Conservation (phyloP, 2,797 vertebrate genomes). For the Chaetodon trifasciatus region DNA sequence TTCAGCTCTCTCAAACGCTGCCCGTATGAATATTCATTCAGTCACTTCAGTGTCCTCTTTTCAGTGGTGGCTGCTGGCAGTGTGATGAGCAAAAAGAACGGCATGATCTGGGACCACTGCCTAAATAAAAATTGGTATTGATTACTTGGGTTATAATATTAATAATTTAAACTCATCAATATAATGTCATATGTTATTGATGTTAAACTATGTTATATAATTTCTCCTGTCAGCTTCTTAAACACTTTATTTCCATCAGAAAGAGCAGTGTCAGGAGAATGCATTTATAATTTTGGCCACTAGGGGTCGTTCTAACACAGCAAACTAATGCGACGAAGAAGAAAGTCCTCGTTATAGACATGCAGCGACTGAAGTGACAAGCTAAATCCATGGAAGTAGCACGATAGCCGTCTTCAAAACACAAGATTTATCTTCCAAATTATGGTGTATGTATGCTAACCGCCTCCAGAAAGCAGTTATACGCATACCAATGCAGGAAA, state of each 20-base stretch:
- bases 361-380: not conserved
- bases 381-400: not conserved
- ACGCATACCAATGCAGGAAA: not conserved
- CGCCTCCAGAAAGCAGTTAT: not conserved
- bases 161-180: not conserved
- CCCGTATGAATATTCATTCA: not conserved
- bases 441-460: not conserved
- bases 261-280: not conserved
- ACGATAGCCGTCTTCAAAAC: not conserved
- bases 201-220: not conserved
- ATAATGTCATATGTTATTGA: not conserved
- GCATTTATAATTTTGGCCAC: slow-evolving; percentile 14
- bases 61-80: not conserved
- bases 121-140: too few relatives aligned
- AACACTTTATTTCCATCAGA: not conserved
- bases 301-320: slow-evolving; percentile 25
- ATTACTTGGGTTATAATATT: not conserved
- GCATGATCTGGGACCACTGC: not conserved
- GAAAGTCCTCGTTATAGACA: not conserved
- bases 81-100: too few relatives aligned
- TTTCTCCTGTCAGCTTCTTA: not conserved
- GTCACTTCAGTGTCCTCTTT: not conserved
- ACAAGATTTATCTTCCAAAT: not conserved
- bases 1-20: slow-evolving; percentile 6
- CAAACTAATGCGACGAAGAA: slow-evolving; percentile 46